Conservation (phyloP, 2,797 vertebrate genomes). For the Numenius phaeopus region DNA sequence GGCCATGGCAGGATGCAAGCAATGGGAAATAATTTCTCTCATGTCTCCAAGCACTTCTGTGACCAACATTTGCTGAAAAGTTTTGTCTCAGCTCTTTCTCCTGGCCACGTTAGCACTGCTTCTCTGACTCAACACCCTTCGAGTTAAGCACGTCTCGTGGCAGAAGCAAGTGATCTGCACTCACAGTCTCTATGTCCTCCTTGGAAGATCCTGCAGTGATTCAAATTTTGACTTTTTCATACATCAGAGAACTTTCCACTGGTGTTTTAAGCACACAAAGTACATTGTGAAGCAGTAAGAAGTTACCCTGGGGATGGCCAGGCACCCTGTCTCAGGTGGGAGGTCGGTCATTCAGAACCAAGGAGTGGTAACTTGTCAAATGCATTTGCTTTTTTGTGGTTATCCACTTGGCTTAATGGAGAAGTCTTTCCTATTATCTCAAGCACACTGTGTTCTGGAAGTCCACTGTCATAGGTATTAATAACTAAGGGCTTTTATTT, state of each 20-base stretch:
- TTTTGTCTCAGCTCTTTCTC: neutral
- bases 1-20: neutral
- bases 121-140: neutral
- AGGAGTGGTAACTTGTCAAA: neutral
- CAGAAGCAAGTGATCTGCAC: neutral
- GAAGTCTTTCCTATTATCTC: neutral
- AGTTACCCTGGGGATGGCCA: neutral
- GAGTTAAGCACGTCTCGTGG: accelerated
- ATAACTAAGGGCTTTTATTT: neutral
- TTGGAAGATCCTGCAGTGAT: neutral
- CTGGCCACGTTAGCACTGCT: neutral
- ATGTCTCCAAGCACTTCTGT: neutral
- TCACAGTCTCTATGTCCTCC: neutral
- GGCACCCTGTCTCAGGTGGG: neutral
- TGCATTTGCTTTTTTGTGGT: neutral
- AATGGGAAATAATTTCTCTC: neutral
- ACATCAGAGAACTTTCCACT: neutral
- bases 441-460: neutral
- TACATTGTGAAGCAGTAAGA: neutral
- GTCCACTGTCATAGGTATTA: neutral
- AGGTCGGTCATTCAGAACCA: neutral
- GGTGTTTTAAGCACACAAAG: neutral
- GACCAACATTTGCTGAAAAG: neutral
- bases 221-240: neutral
- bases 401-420: neutral